Conservation (phyloP, 2,888 invertebrate species). For the Synanthedon vespiformis region DNA sequence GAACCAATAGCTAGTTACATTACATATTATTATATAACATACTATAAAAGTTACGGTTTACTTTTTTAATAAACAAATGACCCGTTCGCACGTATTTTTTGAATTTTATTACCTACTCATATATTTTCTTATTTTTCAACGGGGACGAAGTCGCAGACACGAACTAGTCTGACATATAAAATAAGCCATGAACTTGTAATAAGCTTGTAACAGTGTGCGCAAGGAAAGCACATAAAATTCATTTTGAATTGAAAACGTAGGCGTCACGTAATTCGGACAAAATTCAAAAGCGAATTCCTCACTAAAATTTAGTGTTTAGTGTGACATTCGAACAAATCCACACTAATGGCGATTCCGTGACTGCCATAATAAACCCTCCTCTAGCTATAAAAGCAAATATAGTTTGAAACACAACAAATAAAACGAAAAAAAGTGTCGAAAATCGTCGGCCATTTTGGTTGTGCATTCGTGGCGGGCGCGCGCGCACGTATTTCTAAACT, state of each 20-base stretch:
- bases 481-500: constrained; percentile 38
- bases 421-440: constrained; percentile 36
- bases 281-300: not conserved
- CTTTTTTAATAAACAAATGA: no score
- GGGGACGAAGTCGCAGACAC: no score
- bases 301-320: not conserved
- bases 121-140: no score
- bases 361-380: constrained; percentile 50
- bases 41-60: no score
- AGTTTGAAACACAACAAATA: constrained; percentile 53
- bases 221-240: not conserved
- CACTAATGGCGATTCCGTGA: constrained; percentile 58
- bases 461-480: constrained; percentile 15
- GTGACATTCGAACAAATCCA: constrained; percentile 17
- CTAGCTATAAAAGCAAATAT: constrained; percentile 65
- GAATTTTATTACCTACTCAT: no score
- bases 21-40: no score
- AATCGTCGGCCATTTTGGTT: constrained; percentile 33
- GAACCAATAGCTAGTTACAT: no score
- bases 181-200: no score
- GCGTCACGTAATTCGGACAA: not conserved
- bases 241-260: not conserved
- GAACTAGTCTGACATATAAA: no score
- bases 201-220: not conserved
- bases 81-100: no score